Base-by-base conservation (phyloP, 1,140 invertebrate species). In the Trichonephila clavipes region DNA sequence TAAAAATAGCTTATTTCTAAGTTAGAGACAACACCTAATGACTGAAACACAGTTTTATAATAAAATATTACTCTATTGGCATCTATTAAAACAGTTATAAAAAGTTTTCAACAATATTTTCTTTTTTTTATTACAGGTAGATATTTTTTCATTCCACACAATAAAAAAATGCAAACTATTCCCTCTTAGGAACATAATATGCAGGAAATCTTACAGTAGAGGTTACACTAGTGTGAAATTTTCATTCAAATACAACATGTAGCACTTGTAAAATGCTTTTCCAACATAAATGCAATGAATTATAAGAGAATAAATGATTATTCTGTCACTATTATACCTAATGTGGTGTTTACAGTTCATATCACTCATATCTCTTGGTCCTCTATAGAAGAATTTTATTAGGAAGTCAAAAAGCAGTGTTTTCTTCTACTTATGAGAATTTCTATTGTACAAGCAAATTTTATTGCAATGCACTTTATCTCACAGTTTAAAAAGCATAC, bases 281-380 rank as follows among this genome's bases (percentile, higher is more conserved):
- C 7, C 34, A 77, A 18, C 28, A 40, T 24, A 77, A 34, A 77
- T 34, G 5, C 7, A 18, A 34, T 77, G 72, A 77, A 77, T 77
- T 34, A 34, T 40, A 77, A 77, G 72, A 77, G 72, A 77, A 77
- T 77, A 77, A 77, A 24, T 18, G 28, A 40, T 40, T 77, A 34
- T 28, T 77, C 34, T 28, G 14, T 77, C 28, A 77, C 72, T 77
- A 77, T 77, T 77, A 34, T 77, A 18, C 5, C 28, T 77, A 77
- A 14, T 40, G 28, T 18, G 19, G 72, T 77, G 72, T 77, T 77
- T 69, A 34, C 72, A 77, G 72, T 85, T 24, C 28, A 88, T 66
- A 88, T 88, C 86, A 88, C 86, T 88, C 24, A 40, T 44, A 51
- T 58, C 21, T 58, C 4, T 88, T 88, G 59, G 86, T 88, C 86